These are phyloP conservation scores for Trimorus sp. DNA, from an alignment of 2,888 invertebrate genomes.

Conservation along the genomic window DNA sequence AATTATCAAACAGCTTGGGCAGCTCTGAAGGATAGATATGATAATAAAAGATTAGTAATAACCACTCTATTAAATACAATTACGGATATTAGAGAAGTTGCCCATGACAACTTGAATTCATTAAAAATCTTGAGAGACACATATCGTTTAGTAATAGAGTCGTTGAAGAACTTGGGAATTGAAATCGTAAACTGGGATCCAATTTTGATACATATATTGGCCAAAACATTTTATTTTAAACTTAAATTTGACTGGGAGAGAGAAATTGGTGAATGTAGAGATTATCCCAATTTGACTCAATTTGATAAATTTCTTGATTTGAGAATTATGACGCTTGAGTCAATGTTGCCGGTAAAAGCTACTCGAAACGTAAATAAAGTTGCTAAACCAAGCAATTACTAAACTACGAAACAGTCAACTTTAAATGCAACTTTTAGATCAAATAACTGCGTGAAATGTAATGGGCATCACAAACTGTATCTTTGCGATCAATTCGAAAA, in stretches of 20 bases:
- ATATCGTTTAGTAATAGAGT: background rate
- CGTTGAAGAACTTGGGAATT: background rate
- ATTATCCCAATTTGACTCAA: background rate
- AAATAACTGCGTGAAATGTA: background rate
- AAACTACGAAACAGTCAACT: too few species aligned
- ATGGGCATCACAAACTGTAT: background rate
- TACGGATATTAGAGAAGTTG: background rate
- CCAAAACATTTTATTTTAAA: background rate
- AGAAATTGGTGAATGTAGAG: background rate
- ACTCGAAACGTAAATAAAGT: background rate
- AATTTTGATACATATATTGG: background rate
- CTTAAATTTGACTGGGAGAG: background rate
- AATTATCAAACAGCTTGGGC: constrained; percentile 7
- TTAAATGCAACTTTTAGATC: too few species aligned
- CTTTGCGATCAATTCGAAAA: background rate
- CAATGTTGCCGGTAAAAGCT: background rate
- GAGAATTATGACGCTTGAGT: background rate
- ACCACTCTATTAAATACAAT: background rate
- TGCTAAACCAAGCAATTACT: too few species aligned
- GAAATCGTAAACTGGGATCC: background rate
- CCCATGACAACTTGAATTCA: background rate
- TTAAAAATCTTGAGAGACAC: background rate
- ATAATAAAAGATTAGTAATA: background rate
- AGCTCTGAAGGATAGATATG: background rate
- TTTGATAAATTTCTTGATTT: background rate